Evolutionary conservation across 2,113 vertebrate species (phyloP).

Genomic region (Rhadina sibilatrix): DNA sequence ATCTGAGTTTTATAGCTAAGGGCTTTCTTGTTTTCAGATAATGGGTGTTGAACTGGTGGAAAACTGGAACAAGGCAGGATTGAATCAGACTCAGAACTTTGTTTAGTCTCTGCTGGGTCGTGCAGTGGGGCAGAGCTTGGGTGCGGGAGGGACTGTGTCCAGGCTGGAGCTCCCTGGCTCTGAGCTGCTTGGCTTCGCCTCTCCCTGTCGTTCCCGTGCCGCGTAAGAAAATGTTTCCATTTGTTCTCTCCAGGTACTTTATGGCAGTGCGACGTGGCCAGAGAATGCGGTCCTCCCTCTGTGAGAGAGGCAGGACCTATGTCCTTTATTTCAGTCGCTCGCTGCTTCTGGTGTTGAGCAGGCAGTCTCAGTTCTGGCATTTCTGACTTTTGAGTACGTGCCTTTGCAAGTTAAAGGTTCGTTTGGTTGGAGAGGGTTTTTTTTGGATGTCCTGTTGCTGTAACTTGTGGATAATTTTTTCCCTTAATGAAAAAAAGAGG

Average conservation of each 20-base stretch:
- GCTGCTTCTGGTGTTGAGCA: neutral
- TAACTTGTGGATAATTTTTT: neutral
- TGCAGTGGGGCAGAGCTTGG: neutral
- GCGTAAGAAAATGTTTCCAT: conserved; percentile 43
- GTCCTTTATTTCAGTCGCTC: neutral
- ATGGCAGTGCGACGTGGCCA: neutral
- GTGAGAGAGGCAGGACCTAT: neutral
- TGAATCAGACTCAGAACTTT: neutral
- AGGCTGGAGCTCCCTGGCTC: conserved; percentile 1
- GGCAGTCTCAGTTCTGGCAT: neutral
- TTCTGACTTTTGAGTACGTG: neutral
- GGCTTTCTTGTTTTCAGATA: neutral
- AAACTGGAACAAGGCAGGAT: neutral
- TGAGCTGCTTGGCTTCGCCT: neutral
- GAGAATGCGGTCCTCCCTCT: neutral
- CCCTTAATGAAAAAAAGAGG: neutral
- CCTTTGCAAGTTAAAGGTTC: neutral
- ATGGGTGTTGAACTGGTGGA: neutral
- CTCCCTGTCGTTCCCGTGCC: neutral
- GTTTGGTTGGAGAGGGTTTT: neutral
- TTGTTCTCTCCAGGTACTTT: conserved; percentile 58
- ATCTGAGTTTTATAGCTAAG: neutral
- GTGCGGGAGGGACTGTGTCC: neutral
- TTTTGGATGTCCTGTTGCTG: neutral
- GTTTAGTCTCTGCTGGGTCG: neutral